phyloP scores from a whole-genome alignment of 2,888 invertebrate species.

The Ochlodes sylvanus region DNA sequence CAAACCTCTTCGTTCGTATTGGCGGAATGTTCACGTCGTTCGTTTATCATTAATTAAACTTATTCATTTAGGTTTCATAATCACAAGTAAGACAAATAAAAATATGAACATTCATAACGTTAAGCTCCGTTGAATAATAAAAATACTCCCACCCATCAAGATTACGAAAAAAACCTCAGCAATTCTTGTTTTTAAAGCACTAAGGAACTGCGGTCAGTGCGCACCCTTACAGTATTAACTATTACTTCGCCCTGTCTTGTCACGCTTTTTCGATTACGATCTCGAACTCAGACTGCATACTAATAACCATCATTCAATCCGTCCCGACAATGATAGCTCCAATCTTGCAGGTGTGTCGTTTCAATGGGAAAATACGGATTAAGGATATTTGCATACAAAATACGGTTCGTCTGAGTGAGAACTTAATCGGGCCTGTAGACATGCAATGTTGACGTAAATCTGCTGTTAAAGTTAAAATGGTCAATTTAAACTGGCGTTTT shows the following conservation, averaged over 20 bases:
- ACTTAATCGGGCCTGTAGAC: constrained; percentile 25
- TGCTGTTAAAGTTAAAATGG: constrained; percentile 5
- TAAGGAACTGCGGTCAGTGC: constrained; percentile 59
- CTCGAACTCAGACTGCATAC: constrained; percentile 22
- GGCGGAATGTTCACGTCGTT: too few species aligned
- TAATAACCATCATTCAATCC: constrained; percentile 32
- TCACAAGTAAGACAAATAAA: too few species aligned
- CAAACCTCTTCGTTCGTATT: too few species aligned
- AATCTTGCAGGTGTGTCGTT: constrained; percentile 34
- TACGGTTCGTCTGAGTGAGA: constrained; percentile 22
- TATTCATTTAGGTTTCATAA: too few species aligned
- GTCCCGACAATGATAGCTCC: constrained; percentile 33
- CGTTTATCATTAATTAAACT: too few species aligned
- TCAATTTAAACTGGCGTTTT: constrained; percentile 1
- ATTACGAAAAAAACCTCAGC: constrained; percentile 32
- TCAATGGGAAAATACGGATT: constrained; percentile 37
- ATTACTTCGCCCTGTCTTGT: constrained; percentile 9
- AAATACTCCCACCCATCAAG: constrained; percentile 14
- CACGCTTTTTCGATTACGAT: constrained; percentile 17
- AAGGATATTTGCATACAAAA: constrained; percentile 34
- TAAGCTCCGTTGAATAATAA: constrained; percentile 12
- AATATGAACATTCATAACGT: neutral
- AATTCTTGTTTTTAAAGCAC: neutral
- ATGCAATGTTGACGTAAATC: constrained; percentile 9
- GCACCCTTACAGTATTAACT: constrained; percentile 39